phyloP scores from a whole-genome alignment of 2,113 vertebrate species.

The Solenodon paradoxus region DNA sequence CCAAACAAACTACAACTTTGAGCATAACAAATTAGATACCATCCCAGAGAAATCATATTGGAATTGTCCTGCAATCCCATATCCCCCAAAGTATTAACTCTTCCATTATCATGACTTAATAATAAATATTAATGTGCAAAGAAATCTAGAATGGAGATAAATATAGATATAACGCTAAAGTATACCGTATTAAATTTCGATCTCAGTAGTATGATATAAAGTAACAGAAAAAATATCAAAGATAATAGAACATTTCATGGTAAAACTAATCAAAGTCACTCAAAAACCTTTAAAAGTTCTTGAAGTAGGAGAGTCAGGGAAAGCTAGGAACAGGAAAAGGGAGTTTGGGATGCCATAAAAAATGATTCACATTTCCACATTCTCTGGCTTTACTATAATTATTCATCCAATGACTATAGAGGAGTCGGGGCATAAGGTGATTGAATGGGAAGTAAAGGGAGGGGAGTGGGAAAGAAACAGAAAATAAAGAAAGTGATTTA shows the following conservation, averaged over 20 bases:
- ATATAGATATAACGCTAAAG: no score
- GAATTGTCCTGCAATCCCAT: background rate
- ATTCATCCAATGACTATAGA: background rate
- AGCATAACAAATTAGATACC: background rate
- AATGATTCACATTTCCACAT: background rate
- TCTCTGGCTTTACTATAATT: background rate
- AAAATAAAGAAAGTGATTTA: background rate
- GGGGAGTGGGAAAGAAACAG: background rate
- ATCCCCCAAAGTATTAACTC: background rate
- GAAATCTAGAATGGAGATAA: no score
- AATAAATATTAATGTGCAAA: background rate
- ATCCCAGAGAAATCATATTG: background rate
- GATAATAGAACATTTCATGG: background rate
- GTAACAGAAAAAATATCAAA: background rate
- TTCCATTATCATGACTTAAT: background rate
- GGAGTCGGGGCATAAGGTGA: background rate
- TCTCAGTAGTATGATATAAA: background rate
- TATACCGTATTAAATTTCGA: background rate
- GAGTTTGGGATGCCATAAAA: background rate
- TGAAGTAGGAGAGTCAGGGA: background rate
- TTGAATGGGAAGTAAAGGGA: accelerated
- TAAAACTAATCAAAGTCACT: background rate
- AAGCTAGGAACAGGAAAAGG: background rate
- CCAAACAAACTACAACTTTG: background rate
- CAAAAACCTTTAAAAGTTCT: background rate